Evolutionary conservation across 1,140 invertebrate species (phyloP).

Genomic region (Pachypsylla venusta): DNA sequence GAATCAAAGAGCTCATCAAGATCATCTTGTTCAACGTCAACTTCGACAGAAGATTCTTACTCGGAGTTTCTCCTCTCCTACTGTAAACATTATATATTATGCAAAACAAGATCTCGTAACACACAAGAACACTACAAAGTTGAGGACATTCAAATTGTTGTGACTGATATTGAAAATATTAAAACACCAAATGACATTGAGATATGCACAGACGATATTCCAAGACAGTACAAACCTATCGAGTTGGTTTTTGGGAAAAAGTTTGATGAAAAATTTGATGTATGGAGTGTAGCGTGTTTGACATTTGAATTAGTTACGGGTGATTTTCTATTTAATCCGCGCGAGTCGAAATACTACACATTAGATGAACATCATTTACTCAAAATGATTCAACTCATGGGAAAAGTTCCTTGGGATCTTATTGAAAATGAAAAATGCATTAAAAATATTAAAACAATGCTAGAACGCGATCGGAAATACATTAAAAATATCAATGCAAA

Average conservation of each 20-base stretch:
- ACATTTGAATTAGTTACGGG: constrained; percentile 3
- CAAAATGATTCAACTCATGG: background rate
- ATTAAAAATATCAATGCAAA: background rate
- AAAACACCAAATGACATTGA: background rate
- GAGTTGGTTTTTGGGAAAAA: background rate
- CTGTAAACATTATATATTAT: background rate
- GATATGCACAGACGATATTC: background rate
- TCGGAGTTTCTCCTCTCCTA: background rate
- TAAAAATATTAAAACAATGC: background rate
- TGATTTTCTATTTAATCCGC: background rate
- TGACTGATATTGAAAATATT: background rate
- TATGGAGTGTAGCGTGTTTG: background rate
- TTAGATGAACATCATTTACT: background rate
- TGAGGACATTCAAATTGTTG: constrained; percentile 1
- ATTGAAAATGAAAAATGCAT: background rate
- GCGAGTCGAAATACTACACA: constrained; percentile 4
- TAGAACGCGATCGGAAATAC: background rate
- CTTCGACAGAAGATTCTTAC: too few species aligned
- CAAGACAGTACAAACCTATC: background rate
- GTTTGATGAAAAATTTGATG: background rate
- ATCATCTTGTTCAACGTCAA: too few species aligned
- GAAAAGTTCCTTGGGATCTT: background rate
- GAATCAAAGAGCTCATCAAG: too few species aligned
- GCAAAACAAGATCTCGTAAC: too few species aligned
- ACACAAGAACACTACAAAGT: too few species aligned